Evolutionary conservation across 2,113 vertebrate species (phyloP).

Genomic region (Turnix velox): DNA sequence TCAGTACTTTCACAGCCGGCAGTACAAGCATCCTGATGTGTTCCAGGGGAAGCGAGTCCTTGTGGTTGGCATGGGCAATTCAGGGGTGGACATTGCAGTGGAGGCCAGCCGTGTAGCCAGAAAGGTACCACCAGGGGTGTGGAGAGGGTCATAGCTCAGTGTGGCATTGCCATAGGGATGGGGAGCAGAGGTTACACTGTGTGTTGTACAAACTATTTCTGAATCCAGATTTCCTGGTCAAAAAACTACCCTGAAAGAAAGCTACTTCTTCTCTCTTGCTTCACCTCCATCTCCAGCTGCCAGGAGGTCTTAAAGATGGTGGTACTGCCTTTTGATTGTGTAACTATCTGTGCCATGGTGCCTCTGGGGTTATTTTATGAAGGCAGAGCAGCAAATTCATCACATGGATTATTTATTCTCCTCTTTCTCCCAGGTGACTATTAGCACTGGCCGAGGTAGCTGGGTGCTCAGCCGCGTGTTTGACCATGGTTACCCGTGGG

Average conservation of each 20-base stretch:
- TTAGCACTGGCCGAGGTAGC: conserved; percentile 78
- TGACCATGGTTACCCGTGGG: conserved; percentile 76
- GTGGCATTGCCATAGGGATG: neutral
- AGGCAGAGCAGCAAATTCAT: neutral
- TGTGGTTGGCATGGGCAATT: conserved; percentile 86
- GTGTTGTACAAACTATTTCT: neutral
- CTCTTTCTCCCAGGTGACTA: conserved; percentile 74
- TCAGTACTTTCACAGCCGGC: conserved; percentile 78
- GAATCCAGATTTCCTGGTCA: neutral
- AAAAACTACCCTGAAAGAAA: neutral
- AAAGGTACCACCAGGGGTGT: conserved; percentile 63
- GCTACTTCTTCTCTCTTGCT: neutral
- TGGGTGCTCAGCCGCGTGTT: conserved; percentile 79
- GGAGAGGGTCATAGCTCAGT: neutral
- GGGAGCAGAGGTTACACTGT: neutral
- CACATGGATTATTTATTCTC: neutral
- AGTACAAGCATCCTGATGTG: conserved; percentile 79
- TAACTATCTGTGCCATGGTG: accelerated
- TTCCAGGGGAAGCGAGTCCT: conserved; percentile 82
- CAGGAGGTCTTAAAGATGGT: neutral
- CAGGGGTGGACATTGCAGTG: conserved; percentile 83
- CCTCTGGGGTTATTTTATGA: neutral
- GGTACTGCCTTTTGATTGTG: neutral
- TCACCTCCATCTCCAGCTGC: neutral
- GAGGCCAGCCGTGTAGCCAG: conserved; percentile 81